A percentile compares a stretch with the other conserved stretches of the same genome.
Evolutionary conservation across 2,797 vertebrate species (phyloP).

Genomic region (Microchirus variegatus): DNA sequence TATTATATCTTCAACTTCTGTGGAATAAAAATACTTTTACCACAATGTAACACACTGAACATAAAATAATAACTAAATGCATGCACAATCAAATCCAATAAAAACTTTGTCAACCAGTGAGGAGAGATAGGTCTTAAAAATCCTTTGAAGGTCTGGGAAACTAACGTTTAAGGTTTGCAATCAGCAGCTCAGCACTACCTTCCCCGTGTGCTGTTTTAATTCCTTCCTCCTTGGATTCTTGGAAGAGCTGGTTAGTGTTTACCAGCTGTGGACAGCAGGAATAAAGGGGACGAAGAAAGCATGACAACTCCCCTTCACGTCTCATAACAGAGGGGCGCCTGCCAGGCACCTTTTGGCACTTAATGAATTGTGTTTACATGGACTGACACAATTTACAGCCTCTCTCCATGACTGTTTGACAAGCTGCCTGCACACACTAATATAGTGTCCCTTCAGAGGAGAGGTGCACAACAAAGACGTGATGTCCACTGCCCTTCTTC

Average conservation of each 20-base stretch:
- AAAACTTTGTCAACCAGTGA: too few relatives aligned
- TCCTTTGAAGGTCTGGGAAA: too few relatives aligned
- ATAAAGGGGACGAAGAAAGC: conserved; percentile 48
- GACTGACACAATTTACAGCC: conserved; percentile 66
- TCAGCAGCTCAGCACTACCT: conserved; percentile 6
- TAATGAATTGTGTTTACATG: conserved; percentile 70
- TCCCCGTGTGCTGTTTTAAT: not conserved
- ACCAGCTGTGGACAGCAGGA: conserved; percentile 46
- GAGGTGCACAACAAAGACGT: not conserved
- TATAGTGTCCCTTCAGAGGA: conserved; percentile 33
- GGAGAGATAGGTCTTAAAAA: too few relatives aligned
- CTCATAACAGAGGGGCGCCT: conserved; percentile 67
- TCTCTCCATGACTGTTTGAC: conserved; percentile 68
- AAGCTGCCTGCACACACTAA: conserved; percentile 54
- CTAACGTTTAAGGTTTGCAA: not conserved
- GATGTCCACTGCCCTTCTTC: not conserved
- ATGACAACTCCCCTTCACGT: conserved; percentile 57
- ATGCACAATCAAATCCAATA: too few relatives aligned
- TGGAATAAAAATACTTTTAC: too few relatives aligned
- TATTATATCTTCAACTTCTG: too few relatives aligned
- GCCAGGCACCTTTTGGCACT: conserved; percentile 70
- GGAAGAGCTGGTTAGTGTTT: conserved; percentile 35
- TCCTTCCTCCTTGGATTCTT: not conserved
- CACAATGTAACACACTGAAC: too few relatives aligned
- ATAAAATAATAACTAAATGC: too few relatives aligned